A percentile compares a stretch with the other conserved stretches of the same genome.
Evolutionary conservation across 1,140 invertebrate genomes (phyloP).

Genomic region (Bombyx mori): ASM3026992v2 NC_085130.1:16290501-16291000

Average conservation of each 20-base stretch:
- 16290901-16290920: slow-evolving; percentile 63
- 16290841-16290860: slow-evolving; percentile 15
- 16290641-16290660: no score
- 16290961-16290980: neutral
- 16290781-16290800: slow-evolving; percentile 66
- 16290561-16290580: no score
- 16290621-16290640: no score
- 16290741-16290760: slow-evolving; percentile 73
- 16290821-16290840: slow-evolving; percentile 24
- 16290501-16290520: no score
- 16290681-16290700: no score
- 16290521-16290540: no score
- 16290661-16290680: no score
- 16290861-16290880: slow-evolving; percentile 35
- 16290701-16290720: neutral
- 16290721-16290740: slow-evolving; percentile 74
- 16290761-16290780: slow-evolving; percentile 67
- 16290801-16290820: slow-evolving; percentile 53
- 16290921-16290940: slow-evolving; percentile 53
- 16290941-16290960: slow-evolving; percentile 33
- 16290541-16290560: no score
- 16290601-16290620: no score
- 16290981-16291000: neutral
- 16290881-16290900: slow-evolving; percentile 73
- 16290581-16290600: no score